Evolutionary conservation across 2,888 invertebrate species (phyloP).

Genomic region (Mechanitis messenoides): DNA sequence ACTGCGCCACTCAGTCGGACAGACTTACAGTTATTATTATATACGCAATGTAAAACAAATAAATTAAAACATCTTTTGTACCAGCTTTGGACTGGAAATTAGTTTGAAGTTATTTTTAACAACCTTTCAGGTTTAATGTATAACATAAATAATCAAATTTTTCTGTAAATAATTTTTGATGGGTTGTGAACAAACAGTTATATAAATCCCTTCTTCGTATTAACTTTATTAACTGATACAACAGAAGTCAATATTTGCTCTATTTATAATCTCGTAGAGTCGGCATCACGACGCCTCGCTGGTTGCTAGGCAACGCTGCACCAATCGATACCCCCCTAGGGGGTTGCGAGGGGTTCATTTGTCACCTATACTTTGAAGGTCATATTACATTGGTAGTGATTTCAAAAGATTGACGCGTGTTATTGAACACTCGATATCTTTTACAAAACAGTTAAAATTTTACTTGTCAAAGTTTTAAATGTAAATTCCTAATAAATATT

Average conservation of each 20-base stretch:
- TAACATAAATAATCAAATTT: neutral
- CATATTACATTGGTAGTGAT: neutral
- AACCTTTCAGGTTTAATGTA: too few relatives aligned
- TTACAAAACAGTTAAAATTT: too few relatives aligned
- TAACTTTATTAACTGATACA: neutral
- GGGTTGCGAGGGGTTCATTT: conserved; percentile 25
- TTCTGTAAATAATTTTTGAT: neutral
- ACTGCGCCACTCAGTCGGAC: too few relatives aligned
- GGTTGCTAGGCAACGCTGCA: conserved; percentile 54
- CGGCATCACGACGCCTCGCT: conserved; percentile 44
- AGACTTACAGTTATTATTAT: too few relatives aligned
- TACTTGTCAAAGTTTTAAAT: too few relatives aligned
- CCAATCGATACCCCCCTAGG: conserved; percentile 50
- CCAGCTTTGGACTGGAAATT: too few relatives aligned
- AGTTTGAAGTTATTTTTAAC: too few relatives aligned
- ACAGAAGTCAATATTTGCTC: conserved; percentile 2
- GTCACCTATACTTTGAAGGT: conserved; percentile 15
- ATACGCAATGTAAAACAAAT: too few relatives aligned
- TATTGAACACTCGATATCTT: too few relatives aligned
- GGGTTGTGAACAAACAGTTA: neutral
- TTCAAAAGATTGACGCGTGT: too few relatives aligned
- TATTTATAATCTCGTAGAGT: conserved; percentile 5
- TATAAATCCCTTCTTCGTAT: neutral
- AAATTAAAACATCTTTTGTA: too few relatives aligned
- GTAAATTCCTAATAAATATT: too few relatives aligned